Percentiles rank a stretch among this genome's conserved stretches.
These are phyloP conservation scores for Brachyalestes nurse DNA, from an alignment of 2,797 vertebrate genomes.

Conservation along the genomic window DNA sequence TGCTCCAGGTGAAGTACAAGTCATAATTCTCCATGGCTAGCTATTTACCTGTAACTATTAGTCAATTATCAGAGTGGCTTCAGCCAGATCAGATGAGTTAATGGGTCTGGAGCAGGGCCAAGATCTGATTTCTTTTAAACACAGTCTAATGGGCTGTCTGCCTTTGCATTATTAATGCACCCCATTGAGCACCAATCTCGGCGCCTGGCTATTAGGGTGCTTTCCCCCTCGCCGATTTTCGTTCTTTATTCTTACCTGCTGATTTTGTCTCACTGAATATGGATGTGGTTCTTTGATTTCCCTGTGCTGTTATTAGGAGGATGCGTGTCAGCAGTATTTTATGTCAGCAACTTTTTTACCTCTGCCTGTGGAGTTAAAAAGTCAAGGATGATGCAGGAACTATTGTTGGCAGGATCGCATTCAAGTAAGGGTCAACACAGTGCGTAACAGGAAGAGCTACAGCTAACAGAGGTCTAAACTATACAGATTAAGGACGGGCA, in stretches of 20 bases:
- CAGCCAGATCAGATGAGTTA: conserved; percentile 68
- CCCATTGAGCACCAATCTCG: conserved; percentile 59
- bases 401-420: neutral
- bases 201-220: conserved; percentile 61
- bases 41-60: conserved; percentile 75
- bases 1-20: conserved; percentile 23
- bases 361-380: neutral
- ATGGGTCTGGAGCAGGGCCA: conserved; percentile 74
- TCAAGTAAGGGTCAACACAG: neutral
- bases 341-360: neutral
- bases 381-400: neutral
- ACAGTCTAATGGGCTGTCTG: conserved; percentile 75
- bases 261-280: conserved; percentile 54
- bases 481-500: neutral
- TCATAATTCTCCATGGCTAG: conserved; percentile 50
- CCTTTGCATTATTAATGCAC: conserved; percentile 74
- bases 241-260: conserved; percentile 58
- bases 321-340: neutral
- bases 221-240: conserved; percentile 70
- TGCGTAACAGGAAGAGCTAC: neutral
- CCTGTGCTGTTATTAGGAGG: conserved; percentile 18
- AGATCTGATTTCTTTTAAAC: conserved; percentile 74
- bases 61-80: conserved; percentile 76
- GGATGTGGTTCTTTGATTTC: conserved; percentile 62
- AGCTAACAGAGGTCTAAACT: neutral